Conservation (phyloP, 1,140 invertebrate genomes). For the Acromyrmex charruanus region DNA sequence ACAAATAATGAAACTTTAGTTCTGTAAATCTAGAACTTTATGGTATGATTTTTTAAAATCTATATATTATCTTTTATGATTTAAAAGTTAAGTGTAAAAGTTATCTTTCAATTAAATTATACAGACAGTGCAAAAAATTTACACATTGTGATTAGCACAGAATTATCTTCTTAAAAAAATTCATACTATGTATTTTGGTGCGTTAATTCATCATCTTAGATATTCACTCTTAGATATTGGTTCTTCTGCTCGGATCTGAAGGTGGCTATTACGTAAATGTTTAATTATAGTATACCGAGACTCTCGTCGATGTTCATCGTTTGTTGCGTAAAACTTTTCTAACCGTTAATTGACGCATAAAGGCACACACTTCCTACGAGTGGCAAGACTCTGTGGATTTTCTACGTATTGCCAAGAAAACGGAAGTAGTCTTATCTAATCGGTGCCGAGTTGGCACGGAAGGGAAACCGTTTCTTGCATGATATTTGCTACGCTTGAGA, state of each 20-base stretch:
- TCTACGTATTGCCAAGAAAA: slow-evolving; percentile 47
- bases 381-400: not conserved
- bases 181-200: slow-evolving; percentile 14
- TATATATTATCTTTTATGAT: not conserved
- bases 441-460: slow-evolving; percentile 34
- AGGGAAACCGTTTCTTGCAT: slow-evolving; percentile 44
- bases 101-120: not conserved
- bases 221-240: slow-evolving; percentile 24
- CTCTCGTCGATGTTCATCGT: slow-evolving; percentile 29
- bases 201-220: slow-evolving; percentile 2
- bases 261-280: slow-evolving; percentile 50
- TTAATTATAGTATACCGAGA: slow-evolving; percentile 52
- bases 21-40: not conserved
- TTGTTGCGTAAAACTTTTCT: slow-evolving; percentile 50
- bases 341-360: slow-evolving; percentile 32
- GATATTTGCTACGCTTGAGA: slow-evolving; percentile 38
- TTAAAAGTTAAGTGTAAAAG: slow-evolving; percentile 14
- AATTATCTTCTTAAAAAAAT: not conserved
- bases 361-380: slow-evolving; percentile 16
- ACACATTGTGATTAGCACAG: not conserved
- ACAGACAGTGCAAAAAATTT: not conserved
- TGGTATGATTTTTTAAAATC: not conserved
- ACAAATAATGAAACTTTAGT: not conserved
- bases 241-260: slow-evolving; percentile 4
- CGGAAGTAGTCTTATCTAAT: slow-evolving; percentile 59